A percentile compares a stretch with the other conserved stretches of the same genome.
Conservation (phyloP, 2,888 invertebrate species). For the Holacanthella duospinosa region DNA sequence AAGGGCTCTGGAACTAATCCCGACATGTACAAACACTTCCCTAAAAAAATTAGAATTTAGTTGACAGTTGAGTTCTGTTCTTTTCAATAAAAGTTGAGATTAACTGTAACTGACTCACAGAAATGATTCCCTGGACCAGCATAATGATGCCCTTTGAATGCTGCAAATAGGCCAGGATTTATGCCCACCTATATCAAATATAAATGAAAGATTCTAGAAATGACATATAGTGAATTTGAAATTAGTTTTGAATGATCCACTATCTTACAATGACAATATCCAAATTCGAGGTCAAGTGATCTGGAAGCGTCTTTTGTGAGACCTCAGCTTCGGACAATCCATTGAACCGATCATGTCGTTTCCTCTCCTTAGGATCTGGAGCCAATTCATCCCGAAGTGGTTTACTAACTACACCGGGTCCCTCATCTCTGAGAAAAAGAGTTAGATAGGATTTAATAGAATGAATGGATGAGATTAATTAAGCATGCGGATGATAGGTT, state of each 20-base stretch:
- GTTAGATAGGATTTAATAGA: no score
- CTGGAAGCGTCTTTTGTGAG: slow-evolving; percentile 80
- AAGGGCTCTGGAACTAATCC: slow-evolving; percentile 89
- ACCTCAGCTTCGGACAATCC: slow-evolving; percentile 96
- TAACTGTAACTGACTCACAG: slow-evolving; percentile 52
- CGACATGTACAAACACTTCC: slow-evolving; percentile 90
- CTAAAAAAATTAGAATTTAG: slow-evolving; percentile 42
- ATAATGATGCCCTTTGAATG: slow-evolving; percentile 96
- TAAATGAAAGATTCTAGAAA: not conserved
- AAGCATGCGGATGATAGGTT: slow-evolving; percentile 14
- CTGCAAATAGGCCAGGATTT: slow-evolving; percentile 93
- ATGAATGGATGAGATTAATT: not conserved
- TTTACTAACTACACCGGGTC: not conserved
- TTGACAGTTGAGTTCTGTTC: not conserved
- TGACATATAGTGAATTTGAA: not conserved
- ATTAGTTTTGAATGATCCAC: no score
- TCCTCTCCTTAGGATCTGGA: slow-evolving; percentile 60
- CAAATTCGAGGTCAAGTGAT: slow-evolving; percentile 83
- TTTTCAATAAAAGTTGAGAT: no score
- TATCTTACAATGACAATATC: slow-evolving; percentile 93
- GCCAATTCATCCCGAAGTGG: slow-evolving; percentile 3
- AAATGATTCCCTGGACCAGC: slow-evolving; percentile 98
- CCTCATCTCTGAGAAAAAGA: not conserved
- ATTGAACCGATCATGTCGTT: slow-evolving; percentile 89
- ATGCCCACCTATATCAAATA: slow-evolving; percentile 74